Conservation (phyloP, 2,797 vertebrate genomes). For the Sebastes minor region DNA sequence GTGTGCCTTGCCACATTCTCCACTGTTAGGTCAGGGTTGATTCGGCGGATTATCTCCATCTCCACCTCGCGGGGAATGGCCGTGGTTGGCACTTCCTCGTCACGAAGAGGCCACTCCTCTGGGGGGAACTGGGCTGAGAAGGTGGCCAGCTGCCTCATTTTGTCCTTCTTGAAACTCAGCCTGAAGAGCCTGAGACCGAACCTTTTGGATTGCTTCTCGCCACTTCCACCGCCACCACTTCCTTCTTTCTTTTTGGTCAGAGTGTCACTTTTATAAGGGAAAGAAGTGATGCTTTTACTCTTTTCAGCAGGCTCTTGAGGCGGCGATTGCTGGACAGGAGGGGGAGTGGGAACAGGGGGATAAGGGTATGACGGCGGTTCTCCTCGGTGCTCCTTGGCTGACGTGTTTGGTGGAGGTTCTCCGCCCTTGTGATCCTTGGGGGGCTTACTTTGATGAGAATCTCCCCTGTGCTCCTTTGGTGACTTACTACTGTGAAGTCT, state of each 20-base stretch:
- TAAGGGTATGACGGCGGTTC: constrained; percentile 83
- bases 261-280: constrained; percentile 96
- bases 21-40: constrained; percentile 98
- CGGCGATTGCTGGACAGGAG: constrained; percentile 84
- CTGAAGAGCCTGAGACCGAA: constrained; percentile 98
- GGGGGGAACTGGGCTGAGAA: constrained; percentile 99
- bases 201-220: constrained; percentile 97
- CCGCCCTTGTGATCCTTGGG: constrained; percentile 86
- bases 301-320: constrained; percentile 87
- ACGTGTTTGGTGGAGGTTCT: constrained; percentile 83
- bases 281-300: constrained; percentile 94
- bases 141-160: constrained; percentile 96
- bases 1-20: constrained; percentile 99
- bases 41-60: constrained; percentile 98
- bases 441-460: constrained; percentile 72
- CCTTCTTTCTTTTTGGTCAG: constrained; percentile 97
- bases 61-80: constrained; percentile 97
- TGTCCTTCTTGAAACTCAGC: constrained; percentile 99
- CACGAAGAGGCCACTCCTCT: constrained; percentile 97
- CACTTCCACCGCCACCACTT: constrained; percentile 78
- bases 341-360: constrained; percentile 83
- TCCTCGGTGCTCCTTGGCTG: constrained; percentile 85
- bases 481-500: constrained; percentile 92
- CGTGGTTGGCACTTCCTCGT: constrained; percentile 92
- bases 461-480: constrained; percentile 83